Base-by-base conservation (phyloP, 2,113 vertebrate species). In the Daboia siamensis region DNA sequence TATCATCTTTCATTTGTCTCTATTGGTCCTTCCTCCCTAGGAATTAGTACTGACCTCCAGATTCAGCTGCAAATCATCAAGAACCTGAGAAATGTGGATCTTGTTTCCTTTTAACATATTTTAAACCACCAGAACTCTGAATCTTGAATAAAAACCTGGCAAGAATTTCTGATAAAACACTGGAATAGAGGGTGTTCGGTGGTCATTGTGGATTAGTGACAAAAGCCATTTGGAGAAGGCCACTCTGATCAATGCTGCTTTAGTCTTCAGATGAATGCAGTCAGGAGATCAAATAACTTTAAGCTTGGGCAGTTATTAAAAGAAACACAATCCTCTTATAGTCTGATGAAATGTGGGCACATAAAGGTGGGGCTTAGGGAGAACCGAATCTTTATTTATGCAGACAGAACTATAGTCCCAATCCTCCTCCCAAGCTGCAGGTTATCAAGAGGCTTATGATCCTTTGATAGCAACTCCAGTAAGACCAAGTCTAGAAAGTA, bases 261-360 rank as follows among this genome's bases (percentile, higher is more conserved):
- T 17, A 87, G 89, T 33, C 91, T 91, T 12, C 20, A 90, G 33
- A 93, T 69, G 52, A 93, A 54, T 11, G 0, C 84, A 7, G 90
- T 48, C 7, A 56, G 92, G 86, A 93, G 94, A 92, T 93, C 88
- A 93, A 87, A 48, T 52, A 94, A 92, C 94, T 93, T 94, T 59
- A 93, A 97, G 95, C 96, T 94, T 91, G 93, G 94, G 93, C 44
- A 94, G 98, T 94, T 98, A 98, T 98, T 98, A 98, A 98, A 98
- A 97, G 98, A 97, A 98, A 97, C 69, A 64, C 97, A 98, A 98
- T 98, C 98, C 98, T 98, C 98, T 98, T 98, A 98, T 90, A 93
- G 93, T 92, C 88, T 33, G 24, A 94, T 39, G 91, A 89, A 93
- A 94, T 57, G 90, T 86, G 93, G 90, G 44, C 51, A 91, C 88